Percentiles rank a stretch among this genome's conserved stretches.
These are phyloP conservation scores for Tricholauxania praeusta DNA, from an alignment of 2,888 invertebrate species.

Conservation along the genomic window DNA sequence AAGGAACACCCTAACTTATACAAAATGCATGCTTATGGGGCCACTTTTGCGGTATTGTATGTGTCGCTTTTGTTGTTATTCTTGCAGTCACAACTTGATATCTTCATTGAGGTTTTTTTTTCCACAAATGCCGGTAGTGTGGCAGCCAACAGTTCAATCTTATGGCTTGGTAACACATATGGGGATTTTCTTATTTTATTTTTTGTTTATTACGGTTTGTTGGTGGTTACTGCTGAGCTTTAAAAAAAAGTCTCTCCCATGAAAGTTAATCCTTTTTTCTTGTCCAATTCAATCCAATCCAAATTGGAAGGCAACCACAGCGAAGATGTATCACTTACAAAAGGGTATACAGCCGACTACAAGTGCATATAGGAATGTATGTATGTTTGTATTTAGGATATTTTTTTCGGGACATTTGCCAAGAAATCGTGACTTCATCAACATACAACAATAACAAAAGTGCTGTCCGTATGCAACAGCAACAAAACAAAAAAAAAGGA, in stretches of 20 bases:
- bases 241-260: slow-evolving; percentile 2
- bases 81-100: slow-evolving; percentile 21
- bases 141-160: neutral
- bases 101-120: slow-evolving; percentile 21
- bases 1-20: too few species aligned
- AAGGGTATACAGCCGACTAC: neutral
- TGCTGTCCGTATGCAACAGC: too few species aligned
- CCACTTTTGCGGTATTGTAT: too few species aligned
- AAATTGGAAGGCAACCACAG: neutral
- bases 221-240: neutral
- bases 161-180: slow-evolving; percentile 8
- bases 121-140: neutral
- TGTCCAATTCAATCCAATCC: neutral
- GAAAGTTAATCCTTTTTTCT: slow-evolving; percentile 26
- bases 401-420: slow-evolving; percentile 2
- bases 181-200: neutral
- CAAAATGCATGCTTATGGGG: too few species aligned
- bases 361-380: slow-evolving; percentile 2
- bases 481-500: neutral
- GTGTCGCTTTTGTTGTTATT: neutral
- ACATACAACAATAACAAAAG: neutral
- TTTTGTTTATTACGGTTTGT: neutral
- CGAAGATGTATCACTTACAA: slow-evolving; percentile 12
- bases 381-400: neutral
- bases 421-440: slow-evolving; percentile 29